phyloP scores from a whole-genome alignment of 2,797 vertebrate species.

The Sebastes baramenuke region DNA sequence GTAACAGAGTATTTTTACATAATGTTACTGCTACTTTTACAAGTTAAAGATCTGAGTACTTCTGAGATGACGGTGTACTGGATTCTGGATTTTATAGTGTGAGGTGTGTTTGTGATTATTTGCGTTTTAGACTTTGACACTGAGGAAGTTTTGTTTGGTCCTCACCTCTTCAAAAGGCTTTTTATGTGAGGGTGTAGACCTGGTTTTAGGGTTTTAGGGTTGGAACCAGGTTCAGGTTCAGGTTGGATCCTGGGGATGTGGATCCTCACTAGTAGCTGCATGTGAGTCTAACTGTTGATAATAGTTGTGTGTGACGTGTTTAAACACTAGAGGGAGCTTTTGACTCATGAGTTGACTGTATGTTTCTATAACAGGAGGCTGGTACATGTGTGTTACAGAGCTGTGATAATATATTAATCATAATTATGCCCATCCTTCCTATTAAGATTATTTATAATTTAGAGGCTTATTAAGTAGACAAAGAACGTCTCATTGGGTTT shows the following conservation, averaged over 20 bases:
- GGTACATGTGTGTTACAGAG: not conserved
- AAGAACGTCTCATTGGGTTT: too few species aligned
- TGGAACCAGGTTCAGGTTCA: not conserved
- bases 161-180: too few species aligned
- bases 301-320: not conserved
- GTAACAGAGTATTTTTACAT: not conserved
- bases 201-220: not conserved
- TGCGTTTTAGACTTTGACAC: too few species aligned
- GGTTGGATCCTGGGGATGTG: not conserved
- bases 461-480: too few species aligned
- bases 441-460: too few species aligned
- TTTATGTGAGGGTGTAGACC: too few species aligned
- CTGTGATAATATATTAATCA: not conserved
- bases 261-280: too few species aligned
- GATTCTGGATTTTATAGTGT: not conserved
- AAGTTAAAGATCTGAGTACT: not conserved
- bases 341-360: not conserved
- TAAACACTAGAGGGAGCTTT: slow-evolving; percentile 34
- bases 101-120: not conserved
- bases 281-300: too few species aligned
- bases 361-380: not conserved
- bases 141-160: too few species aligned
- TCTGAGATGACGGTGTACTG: not conserved
- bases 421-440: too few species aligned
- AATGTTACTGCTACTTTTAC: too few species aligned